Conservation (phyloP, 2,888 invertebrate species). For the Morinoia aosen region DNA sequence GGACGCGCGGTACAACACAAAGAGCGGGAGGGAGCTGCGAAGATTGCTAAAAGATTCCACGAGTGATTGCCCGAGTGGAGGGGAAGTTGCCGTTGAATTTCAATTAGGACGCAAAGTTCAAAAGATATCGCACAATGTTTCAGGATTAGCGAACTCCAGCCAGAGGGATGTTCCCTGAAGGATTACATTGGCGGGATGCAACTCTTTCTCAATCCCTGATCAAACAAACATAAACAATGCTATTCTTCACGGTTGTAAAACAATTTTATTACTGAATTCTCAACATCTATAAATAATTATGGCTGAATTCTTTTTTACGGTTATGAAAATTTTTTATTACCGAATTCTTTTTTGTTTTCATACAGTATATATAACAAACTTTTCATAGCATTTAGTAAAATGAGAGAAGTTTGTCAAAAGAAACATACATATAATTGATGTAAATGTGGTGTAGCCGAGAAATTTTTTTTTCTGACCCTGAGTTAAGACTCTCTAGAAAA, state of each 20-base stretch:
- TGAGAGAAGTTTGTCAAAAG: too few relatives aligned
- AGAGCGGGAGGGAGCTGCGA: conserved; percentile 10
- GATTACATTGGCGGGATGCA: not conserved
- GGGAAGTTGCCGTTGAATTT: conserved; percentile 38
- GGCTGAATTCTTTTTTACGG: not conserved
- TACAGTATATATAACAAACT: too few relatives aligned
- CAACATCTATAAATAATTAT: not conserved
- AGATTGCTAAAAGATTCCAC: conserved; percentile 35
- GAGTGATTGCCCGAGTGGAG: not conserved
- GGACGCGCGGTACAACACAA: not conserved
- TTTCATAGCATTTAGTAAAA: too few relatives aligned
- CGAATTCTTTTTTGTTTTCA: too few relatives aligned
- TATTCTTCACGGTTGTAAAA: not conserved
- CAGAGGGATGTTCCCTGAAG: not conserved
- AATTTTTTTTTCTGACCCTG: too few relatives aligned
- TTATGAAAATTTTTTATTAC: not conserved
- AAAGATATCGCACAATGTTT: conserved; percentile 21
- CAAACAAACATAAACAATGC: not conserved
- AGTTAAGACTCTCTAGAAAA: too few relatives aligned
- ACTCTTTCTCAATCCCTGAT: not conserved
- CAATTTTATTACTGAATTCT: not conserved
- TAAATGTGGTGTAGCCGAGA: too few relatives aligned
- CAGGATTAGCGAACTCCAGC: conserved; percentile 9
- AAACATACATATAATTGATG: too few relatives aligned
- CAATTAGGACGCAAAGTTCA: conserved; percentile 47